A percentile compares a stretch with the other conserved stretches of the same genome.
Evolutionary conservation across 2,888 invertebrate species (phyloP).

Genomic region (Ormyrus labotus): DNA sequence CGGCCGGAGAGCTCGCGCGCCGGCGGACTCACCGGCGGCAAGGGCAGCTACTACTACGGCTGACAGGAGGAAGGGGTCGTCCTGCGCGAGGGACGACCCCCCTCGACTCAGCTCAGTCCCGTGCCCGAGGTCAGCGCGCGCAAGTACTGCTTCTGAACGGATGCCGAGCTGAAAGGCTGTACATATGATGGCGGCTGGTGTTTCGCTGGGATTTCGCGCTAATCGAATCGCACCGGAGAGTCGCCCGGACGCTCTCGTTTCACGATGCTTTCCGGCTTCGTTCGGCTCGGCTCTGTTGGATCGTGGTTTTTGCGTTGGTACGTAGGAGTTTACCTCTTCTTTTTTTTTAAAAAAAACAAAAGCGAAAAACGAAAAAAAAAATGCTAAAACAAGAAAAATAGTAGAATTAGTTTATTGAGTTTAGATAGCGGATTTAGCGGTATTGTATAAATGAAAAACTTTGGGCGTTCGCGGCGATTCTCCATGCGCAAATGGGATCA

Average conservation of each 20-base stretch:
- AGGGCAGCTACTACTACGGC: conserved; percentile 81
- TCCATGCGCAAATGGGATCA: conserved; percentile 19
- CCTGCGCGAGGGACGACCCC: conserved; percentile 69
- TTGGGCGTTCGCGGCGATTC: conserved; percentile 15
- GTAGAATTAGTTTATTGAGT: neutral
- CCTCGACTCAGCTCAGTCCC: conserved; percentile 67
- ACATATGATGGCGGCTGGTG: too few species aligned
- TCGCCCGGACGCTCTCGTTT: too few species aligned
- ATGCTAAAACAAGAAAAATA: conserved; percentile 7
- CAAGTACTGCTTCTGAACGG: conserved; percentile 72
- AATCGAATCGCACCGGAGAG: too few species aligned
- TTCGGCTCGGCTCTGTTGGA: too few species aligned
- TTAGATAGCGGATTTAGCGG: neutral
- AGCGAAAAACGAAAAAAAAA: neutral
- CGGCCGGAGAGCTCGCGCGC: conserved; percentile 30
- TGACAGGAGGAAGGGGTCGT: conserved; percentile 81
- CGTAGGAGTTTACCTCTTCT: too few species aligned
- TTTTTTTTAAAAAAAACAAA: too few species aligned
- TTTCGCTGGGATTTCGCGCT: too few species aligned
- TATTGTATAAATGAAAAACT: too few species aligned
- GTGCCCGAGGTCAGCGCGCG: conserved; percentile 73
- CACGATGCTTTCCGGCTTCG: too few species aligned
- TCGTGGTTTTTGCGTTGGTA: too few species aligned
- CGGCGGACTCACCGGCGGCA: conserved; percentile 51
- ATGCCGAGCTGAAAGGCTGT: too few species aligned